A percentile compares a stretch with the other conserved stretches of the same genome.
Conservation (phyloP, 2,797 vertebrate species). For the Helarctos malayanus region DNA sequence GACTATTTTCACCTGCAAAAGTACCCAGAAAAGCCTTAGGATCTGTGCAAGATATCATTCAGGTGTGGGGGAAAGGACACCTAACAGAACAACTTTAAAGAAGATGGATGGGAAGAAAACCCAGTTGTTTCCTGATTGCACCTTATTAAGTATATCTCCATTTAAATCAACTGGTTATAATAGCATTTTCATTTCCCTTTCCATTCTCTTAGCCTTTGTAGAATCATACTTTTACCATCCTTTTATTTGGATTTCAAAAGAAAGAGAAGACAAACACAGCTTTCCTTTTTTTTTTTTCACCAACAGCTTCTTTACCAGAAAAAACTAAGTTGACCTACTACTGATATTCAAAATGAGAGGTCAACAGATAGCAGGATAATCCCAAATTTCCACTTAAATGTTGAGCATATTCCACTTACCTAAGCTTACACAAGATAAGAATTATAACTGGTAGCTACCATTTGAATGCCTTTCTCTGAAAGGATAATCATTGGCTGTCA, state of each 20-base stretch:
- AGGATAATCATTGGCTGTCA: background rate
- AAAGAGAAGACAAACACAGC: background rate
- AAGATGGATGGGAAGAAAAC: background rate
- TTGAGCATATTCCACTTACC: background rate
- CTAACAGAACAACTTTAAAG: slow-evolving; percentile 34
- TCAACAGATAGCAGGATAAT: background rate
- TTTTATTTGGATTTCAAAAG: slow-evolving; percentile 10
- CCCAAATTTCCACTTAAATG: slow-evolving; percentile 8
- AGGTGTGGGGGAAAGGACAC: background rate
- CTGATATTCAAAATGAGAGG: background rate
- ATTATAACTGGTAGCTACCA: background rate
- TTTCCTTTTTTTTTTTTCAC: background rate
- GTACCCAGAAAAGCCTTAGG: background rate
- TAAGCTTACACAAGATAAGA: background rate
- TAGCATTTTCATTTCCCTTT: background rate
- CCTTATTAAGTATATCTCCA: background rate
- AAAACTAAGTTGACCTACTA: slow-evolving; percentile 31
- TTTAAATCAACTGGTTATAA: background rate
- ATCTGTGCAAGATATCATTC: background rate
- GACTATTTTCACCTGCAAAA: background rate
- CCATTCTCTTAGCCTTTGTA: background rate
- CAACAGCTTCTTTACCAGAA: background rate
- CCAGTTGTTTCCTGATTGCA: background rate
- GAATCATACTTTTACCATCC: background rate
- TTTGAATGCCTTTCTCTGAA: background rate